Evolutionary conservation across 2,888 invertebrate species (phyloP).

Genomic region (Drosophila lacicola): DNA sequence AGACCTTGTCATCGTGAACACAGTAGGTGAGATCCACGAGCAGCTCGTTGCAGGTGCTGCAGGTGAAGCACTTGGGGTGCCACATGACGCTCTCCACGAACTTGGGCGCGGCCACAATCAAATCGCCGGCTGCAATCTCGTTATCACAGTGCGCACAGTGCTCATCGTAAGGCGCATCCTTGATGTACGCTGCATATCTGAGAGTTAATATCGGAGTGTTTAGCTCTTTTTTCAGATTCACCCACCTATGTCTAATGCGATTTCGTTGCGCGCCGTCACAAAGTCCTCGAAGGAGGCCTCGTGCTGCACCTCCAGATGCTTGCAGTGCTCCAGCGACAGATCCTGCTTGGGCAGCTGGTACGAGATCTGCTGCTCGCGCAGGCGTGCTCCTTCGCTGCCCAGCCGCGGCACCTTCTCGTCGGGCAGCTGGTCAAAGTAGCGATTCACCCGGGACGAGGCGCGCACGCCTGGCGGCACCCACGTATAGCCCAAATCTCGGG

Average conservation of each 20-base stretch:
- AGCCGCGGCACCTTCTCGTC: conserved; percentile 91
- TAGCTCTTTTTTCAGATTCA: conserved; percentile 20
- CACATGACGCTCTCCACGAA: conserved; percentile 91
- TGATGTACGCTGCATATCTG: conserved; percentile 86
- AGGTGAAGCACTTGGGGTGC: conserved; percentile 97
- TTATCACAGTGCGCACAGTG: conserved; percentile 94
- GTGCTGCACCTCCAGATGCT: conserved; percentile 91
- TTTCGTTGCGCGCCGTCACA: conserved; percentile 96
- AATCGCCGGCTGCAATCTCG: conserved; percentile 91
- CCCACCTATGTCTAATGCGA: conserved; percentile 96
- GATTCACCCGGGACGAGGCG: conserved; percentile 87
- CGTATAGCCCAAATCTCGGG: conserved; percentile 89
- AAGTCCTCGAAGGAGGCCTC: conserved; percentile 96
- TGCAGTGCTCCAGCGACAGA: conserved; percentile 94
- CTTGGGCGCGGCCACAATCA: conserved; percentile 94
- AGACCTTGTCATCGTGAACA: conserved; percentile 93
- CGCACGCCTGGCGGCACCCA: conserved; percentile 87
- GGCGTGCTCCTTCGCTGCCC: conserved; percentile 92
- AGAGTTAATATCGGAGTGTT: background rate
- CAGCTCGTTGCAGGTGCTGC: conserved; percentile 94
- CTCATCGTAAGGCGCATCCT: conserved; percentile 88
- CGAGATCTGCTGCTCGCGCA: conserved; percentile 92
- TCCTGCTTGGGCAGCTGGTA: conserved; percentile 97
- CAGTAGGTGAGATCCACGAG: conserved; percentile 99
- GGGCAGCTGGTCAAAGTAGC: conserved; percentile 96